Evolutionary conservation across 64 coral and sea anemone genomes (phyloP).

Genomic region (Cladopsammia gracilis): DNA sequence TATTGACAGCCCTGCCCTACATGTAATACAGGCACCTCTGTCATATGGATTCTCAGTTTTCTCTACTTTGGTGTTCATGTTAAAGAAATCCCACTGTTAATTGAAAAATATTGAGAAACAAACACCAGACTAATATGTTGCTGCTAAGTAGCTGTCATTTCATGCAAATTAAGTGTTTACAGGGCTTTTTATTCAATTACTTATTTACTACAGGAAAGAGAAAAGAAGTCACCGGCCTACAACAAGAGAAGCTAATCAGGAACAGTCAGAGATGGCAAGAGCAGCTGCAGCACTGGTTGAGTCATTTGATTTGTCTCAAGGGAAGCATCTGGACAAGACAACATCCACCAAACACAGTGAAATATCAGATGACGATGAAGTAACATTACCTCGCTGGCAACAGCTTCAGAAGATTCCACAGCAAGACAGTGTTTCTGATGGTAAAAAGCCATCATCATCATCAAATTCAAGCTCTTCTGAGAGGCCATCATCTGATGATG

Average conservation of each 20-base stretch:
- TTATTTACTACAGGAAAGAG: not conserved
- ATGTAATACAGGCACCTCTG: too few species aligned
- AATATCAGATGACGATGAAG: constrained; percentile 13
- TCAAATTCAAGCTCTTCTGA: constrained; percentile 17
- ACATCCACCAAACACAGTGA: not conserved
- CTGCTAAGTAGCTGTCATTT: too few species aligned
- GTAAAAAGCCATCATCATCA: constrained; percentile 4
- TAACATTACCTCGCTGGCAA: constrained; percentile 59
- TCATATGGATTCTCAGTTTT: too few species aligned
- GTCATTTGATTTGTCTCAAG: constrained; percentile 9
- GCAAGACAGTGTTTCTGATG: not conserved
- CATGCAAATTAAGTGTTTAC: too few species aligned
- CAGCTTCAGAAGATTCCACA: not conserved
- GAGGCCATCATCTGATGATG: not conserved
- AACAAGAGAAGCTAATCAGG: not conserved
- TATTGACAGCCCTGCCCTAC: too few species aligned
- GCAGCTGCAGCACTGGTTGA: constrained; percentile 3
- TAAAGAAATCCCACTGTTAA: too few species aligned
- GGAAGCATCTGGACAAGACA: not conserved
- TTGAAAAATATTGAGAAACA: too few species aligned
- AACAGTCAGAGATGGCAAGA: not conserved
- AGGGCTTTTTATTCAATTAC: not conserved
- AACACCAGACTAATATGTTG: too few species aligned
- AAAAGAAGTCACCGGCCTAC: not conserved
- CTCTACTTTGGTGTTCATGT: too few species aligned